Conservation (phyloP, 2,797 vertebrate genomes). For the Chelonia mydas region DNA sequence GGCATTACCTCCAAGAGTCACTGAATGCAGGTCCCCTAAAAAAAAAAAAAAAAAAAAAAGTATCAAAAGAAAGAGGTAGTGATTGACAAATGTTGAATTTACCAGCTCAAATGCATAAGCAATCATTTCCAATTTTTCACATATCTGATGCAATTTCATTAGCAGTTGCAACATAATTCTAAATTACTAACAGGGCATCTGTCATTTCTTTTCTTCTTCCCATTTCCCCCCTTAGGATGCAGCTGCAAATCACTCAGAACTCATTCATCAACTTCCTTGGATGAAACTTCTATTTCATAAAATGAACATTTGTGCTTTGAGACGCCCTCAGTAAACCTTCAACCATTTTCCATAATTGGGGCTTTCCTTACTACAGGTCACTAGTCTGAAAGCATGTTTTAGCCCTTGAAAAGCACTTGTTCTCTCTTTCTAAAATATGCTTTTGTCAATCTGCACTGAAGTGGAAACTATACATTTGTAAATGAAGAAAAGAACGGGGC, state of each 20-base stretch:
- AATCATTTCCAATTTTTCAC: background rate
- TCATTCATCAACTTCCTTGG: constrained; percentile 50
- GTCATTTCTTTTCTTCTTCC: constrained; percentile 23
- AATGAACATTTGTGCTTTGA: constrained; percentile 54
- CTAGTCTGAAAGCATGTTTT: constrained; percentile 44
- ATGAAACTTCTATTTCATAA: constrained; percentile 59
- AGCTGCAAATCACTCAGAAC: constrained; percentile 55
- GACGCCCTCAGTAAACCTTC: constrained; percentile 53
- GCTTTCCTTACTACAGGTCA: constrained; percentile 52
- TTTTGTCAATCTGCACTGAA: constrained; percentile 54
- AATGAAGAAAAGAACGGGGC: constrained; percentile 11
- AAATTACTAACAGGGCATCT: constrained; percentile 31
- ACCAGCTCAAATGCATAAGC: background rate
- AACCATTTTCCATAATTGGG: constrained; percentile 68
- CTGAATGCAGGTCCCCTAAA: background rate
- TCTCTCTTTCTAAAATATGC: constrained; percentile 44
- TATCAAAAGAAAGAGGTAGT: background rate
- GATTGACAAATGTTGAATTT: background rate
- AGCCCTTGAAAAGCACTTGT: constrained; percentile 47
- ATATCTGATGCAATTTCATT: background rate
- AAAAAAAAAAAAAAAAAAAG: constrained; percentile 34
- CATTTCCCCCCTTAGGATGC: constrained; percentile 13
- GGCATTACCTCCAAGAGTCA: background rate
- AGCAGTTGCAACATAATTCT: constrained; percentile 18
- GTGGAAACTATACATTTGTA: constrained; percentile 44